These are phyloP conservation scores for Nasonia longicornis DNA, from an alignment of 1,140 invertebrate genomes.

Conservation along the genomic window DNA sequence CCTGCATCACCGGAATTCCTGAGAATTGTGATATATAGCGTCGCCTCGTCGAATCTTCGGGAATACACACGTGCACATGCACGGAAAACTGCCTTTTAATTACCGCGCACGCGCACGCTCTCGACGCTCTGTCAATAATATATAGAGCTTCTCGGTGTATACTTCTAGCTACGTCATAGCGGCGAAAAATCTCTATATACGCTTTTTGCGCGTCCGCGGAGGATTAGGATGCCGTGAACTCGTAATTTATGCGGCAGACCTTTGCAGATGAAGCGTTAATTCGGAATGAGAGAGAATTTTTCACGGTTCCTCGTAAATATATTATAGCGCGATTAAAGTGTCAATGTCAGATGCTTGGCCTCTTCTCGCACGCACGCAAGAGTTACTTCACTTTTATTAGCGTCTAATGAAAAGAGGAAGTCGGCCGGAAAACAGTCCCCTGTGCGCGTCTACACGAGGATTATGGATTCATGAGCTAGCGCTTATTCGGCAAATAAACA, in stretches of 20 bases:
- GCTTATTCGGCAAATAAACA: constrained; percentile 13
- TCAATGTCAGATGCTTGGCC: constrained; percentile 16
- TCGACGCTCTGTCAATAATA: background rate
- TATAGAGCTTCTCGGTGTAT: too few relatives aligned
- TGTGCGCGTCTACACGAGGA: background rate
- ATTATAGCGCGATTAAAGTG: background rate
- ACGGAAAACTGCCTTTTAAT: too few relatives aligned
- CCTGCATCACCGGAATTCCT: too few relatives aligned
- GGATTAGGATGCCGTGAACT: too few relatives aligned
- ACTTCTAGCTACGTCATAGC: too few relatives aligned
- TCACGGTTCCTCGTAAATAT: constrained; percentile 9
- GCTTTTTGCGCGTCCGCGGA: too few relatives aligned
- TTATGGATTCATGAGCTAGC: background rate
- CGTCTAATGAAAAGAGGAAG: constrained; percentile 8
- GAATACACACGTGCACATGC: too few relatives aligned
- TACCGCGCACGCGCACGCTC: too few relatives aligned
- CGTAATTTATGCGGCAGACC: constrained; percentile 12
- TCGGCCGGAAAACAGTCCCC: background rate
- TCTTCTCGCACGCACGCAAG: background rate
- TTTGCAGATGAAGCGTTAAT: background rate
- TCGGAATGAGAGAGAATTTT: background rate
- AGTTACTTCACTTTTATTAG: constrained; percentile 8
- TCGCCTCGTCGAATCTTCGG: too few relatives aligned
- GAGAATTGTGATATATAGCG: too few relatives aligned
- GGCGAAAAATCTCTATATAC: too few relatives aligned